Conservation (phyloP, 2,797 vertebrate species). For the Macroramphosus scolopax region DNA sequence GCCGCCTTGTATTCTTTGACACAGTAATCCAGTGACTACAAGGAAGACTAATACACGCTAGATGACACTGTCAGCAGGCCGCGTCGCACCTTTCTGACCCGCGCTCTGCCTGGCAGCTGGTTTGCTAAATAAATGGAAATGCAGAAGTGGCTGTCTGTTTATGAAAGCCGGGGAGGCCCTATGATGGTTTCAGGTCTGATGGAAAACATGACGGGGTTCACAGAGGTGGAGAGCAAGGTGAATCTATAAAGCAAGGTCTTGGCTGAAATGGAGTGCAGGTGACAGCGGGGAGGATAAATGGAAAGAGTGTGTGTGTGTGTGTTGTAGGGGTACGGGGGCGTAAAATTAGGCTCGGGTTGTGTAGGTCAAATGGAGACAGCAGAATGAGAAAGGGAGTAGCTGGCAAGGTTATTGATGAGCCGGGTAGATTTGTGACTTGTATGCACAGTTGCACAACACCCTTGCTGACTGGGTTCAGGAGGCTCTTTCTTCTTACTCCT, state of each 20-base stretch:
- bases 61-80: conserved; percentile 39
- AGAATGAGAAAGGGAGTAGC: conserved; percentile 25
- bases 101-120: conserved; percentile 59
- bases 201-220: conserved; percentile 72
- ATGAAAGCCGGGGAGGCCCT: conserved; percentile 33
- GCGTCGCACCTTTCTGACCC: conserved; percentile 53
- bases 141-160: conserved; percentile 45
- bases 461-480: conserved; percentile 8
- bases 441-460: conserved; percentile 16
- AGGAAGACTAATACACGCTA: conserved; percentile 36
- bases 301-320: conserved; percentile 34
- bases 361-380: conserved; percentile 64
- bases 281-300: conserved; percentile 62
- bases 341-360: conserved; percentile 52
- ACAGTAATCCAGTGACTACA: conserved; percentile 39
- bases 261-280: conserved; percentile 61
- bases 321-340: conserved; percentile 32
- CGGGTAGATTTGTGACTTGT: neutral
- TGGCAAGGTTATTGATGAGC: conserved; percentile 56
- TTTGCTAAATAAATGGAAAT: conserved; percentile 70
- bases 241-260: conserved; percentile 67
- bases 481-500: conserved; percentile 18
- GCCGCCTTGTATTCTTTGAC: conserved; percentile 39
- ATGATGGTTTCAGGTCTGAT: conserved; percentile 63
- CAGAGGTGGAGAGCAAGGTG: conserved; percentile 69